Conservation (phyloP, 2,113 vertebrate genomes). For the Raphicerus campestris region DNA sequence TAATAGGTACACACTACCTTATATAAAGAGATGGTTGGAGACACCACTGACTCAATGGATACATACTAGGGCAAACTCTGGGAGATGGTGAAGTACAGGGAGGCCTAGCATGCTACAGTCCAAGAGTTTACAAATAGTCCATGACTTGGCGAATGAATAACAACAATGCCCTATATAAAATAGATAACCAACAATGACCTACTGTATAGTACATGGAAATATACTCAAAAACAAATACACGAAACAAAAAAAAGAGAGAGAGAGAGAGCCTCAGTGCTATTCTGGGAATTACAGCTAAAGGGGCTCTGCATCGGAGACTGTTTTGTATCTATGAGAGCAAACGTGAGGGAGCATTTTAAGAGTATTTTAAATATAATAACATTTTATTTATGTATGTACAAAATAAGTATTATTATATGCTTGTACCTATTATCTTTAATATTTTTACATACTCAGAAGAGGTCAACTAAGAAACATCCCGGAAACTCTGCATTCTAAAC, state of each 20-base stretch:
- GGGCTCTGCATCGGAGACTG: neutral
- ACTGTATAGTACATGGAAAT: neutral
- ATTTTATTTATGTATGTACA: neutral
- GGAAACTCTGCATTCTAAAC: neutral
- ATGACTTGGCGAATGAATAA: neutral
- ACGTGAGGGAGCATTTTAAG: too few species aligned
- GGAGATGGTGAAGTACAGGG: neutral
- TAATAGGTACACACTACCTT: neutral
- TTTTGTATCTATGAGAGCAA: neutral
- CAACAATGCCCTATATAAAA: neutral
- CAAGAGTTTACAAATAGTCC: neutral
- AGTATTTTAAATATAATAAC: neutral
- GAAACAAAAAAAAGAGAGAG: too few species aligned
- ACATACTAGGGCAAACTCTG: neutral
- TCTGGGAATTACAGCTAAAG: neutral
- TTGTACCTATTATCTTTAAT: neutral
- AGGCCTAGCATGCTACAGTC: neutral
- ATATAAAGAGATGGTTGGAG: neutral
- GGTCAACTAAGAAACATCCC: neutral
- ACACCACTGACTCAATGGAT: neutral
- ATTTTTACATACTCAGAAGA: neutral
- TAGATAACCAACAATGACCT: neutral
- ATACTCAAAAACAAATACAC: neutral
- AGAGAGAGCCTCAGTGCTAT: neutral
- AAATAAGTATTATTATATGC: neutral